Evolutionary conservation across 2,797 vertebrate genomes (phyloP), one percentile per base, ranked within the genome.

Genomic region (Cyprinella venusta): DNA sequence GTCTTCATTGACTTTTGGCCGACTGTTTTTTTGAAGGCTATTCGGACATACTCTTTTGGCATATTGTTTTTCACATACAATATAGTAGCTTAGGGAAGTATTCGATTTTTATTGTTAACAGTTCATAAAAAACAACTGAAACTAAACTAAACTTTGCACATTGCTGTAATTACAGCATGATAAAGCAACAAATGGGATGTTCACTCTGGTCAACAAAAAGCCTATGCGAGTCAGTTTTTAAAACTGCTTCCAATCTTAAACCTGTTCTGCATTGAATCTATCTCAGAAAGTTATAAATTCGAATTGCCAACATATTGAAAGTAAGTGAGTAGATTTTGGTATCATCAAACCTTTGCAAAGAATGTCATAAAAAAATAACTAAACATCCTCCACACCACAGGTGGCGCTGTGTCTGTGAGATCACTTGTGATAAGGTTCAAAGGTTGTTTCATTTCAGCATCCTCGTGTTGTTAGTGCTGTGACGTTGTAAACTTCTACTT

Each of bases 401-500:
- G 54, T 16, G 63, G 83, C 71, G 64, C 70, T 18, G 50, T 30
- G 40, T 9, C 0, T 0, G 4, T 26, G 6, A 45, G 61, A 2
- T 30, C 19, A 0, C 13, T 18, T 24, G 10, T n/a, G 26, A 8
- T 61, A 1, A 52, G 42, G 78, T 24, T 85, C 52, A 80, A 69
- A 85, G 83, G 71, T 36, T 19, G 30, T 42, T 54, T 84, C 12
- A 10, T 42, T 42, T 67, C 40, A 7, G 19, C 2, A 33, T 75
- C 69, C 63, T 59, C 78, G 77, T 85, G 77, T 59, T 69, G 21
- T 26, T 64, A 38, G 8, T 68, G 36, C 8, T 33, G 70, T 8
- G 45, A 15, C 10, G 24, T 19, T 38, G 38, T 68, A 12, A 70
- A 70, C 21, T 50, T 78, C 9, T 2, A 6, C 8, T 5, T 1